These are phyloP conservation scores for Hypothenemus hampei DNA, from an alignment of 1,140 invertebrate genomes.

Conservation along the genomic window DNA sequence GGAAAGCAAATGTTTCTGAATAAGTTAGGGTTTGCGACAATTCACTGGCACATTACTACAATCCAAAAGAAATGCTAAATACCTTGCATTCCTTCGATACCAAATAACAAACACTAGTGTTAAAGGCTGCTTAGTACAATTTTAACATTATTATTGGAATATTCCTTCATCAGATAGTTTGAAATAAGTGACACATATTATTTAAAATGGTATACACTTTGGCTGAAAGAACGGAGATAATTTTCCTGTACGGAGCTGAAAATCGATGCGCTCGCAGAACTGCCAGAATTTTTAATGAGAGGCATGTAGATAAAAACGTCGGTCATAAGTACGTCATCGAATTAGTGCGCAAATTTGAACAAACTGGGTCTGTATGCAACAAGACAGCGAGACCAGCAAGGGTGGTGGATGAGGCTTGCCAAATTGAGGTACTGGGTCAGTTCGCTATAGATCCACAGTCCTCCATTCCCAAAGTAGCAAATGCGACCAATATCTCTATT, in stretches of 20 bases:
- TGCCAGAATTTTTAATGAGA: constrained; percentile 1
- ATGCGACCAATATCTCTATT: background rate
- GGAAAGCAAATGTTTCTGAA: no score
- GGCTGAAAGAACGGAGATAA: constrained; percentile 5
- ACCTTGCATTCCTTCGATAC: no score
- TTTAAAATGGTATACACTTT: constrained; percentile 1
- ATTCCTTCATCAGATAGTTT: no score
- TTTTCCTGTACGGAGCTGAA: background rate
- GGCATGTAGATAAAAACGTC: background rate
- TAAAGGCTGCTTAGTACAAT: no score
- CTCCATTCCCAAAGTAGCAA: no score
- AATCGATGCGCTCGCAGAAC: constrained; percentile 1
- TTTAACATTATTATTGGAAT: no score
- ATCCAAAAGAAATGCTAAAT: no score
- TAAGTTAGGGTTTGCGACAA: no score
- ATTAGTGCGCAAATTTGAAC: background rate
- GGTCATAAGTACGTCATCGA: background rate
- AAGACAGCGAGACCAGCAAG: background rate
- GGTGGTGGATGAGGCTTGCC: background rate
- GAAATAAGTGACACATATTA: no score
- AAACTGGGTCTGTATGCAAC: background rate
- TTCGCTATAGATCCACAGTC: background rate
- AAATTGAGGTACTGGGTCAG: background rate
- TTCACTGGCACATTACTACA: no score
- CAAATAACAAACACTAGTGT: no score